Percentiles rank a stretch among this genome's conserved stretches.
Evolutionary conservation across 2,113 vertebrate genomes (phyloP).

Genomic region (Vanacampus margaritifer): DNA sequence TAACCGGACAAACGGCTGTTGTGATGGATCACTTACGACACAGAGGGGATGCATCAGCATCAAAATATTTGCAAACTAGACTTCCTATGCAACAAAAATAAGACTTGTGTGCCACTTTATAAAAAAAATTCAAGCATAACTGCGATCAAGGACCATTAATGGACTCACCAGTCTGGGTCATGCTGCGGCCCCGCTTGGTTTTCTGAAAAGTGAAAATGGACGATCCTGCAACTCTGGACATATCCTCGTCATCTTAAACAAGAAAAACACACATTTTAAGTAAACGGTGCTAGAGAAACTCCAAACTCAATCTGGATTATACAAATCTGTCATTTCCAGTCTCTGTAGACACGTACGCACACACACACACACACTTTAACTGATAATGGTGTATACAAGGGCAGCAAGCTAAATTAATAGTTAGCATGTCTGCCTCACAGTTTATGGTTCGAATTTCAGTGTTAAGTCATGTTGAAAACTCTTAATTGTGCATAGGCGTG

Average conservation of each 20-base stretch:
- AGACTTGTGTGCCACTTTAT: background rate
- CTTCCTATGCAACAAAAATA: background rate
- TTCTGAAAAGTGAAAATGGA: constrained; percentile 89
- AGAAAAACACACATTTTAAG: constrained; percentile 7
- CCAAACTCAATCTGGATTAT: background rate
- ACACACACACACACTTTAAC: too few species aligned
- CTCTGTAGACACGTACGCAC: background rate
- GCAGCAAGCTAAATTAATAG: too few species aligned
- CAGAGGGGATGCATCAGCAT: too few species aligned
- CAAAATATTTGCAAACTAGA: background rate
- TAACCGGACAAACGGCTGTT: too few species aligned
- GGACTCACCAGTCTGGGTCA: constrained; percentile 84
- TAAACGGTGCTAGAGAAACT: background rate
- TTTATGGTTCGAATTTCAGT: too few species aligned
- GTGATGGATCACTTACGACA: too few species aligned
- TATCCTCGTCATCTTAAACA: constrained; percentile 57
- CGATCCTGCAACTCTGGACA: constrained; percentile 63
- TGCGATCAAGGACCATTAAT: background rate
- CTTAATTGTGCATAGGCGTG: too few species aligned
- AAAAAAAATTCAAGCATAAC: background rate
- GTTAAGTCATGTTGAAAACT: too few species aligned
- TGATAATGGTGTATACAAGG: too few species aligned
- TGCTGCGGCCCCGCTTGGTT: constrained; percentile 79
- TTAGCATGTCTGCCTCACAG: too few species aligned
- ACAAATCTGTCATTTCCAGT: too few species aligned